Percentiles rank a stretch among this genome's conserved stretches.
Evolutionary conservation across 2,797 vertebrate genomes (phyloP).

Genomic region (Lerista edwardsae): DNA sequence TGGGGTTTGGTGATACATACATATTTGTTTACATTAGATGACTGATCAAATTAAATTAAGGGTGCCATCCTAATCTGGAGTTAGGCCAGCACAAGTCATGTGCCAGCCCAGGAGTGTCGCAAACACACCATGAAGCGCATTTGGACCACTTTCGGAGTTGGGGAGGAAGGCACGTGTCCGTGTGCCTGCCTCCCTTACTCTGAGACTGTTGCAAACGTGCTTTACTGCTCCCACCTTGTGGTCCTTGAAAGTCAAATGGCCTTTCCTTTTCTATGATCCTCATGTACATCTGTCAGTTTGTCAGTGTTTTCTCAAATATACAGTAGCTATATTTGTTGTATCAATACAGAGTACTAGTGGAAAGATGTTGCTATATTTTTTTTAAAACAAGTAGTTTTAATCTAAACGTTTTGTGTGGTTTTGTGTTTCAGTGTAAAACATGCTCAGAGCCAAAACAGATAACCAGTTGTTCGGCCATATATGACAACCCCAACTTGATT

Average conservation of each 20-base stretch:
- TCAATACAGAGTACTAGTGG: neutral
- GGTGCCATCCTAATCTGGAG: too few species aligned
- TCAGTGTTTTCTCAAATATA: conserved; percentile 4
- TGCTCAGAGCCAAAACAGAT: conserved; percentile 94
- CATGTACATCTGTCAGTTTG: conserved; percentile 8
- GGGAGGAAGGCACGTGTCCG: too few species aligned
- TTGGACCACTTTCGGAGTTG: too few species aligned
- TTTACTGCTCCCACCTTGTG: conserved; percentile 16
- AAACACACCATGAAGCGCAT: too few species aligned
- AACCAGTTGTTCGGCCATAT: conserved; percentile 86
- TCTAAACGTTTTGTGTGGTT: conserved; percentile 35
- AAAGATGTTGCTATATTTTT: neutral
- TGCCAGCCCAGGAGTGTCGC: too few species aligned
- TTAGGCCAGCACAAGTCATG: too few species aligned
- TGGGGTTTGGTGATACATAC: neutral
- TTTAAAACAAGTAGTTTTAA: neutral
- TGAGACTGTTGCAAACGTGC: too few species aligned
- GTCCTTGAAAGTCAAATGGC: conserved; percentile 25
- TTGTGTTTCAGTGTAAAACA: conserved; percentile 82
- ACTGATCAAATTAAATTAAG: too few species aligned
- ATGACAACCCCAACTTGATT: conserved; percentile 91
- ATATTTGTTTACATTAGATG: too few species aligned
- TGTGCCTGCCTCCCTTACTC: too few species aligned
- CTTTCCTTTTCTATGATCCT: conserved; percentile 17
- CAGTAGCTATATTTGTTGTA: conserved; percentile 17